phyloP scores from a whole-genome alignment of 2,888 invertebrate species.

The Phragmatobia fuliginosa region DNA sequence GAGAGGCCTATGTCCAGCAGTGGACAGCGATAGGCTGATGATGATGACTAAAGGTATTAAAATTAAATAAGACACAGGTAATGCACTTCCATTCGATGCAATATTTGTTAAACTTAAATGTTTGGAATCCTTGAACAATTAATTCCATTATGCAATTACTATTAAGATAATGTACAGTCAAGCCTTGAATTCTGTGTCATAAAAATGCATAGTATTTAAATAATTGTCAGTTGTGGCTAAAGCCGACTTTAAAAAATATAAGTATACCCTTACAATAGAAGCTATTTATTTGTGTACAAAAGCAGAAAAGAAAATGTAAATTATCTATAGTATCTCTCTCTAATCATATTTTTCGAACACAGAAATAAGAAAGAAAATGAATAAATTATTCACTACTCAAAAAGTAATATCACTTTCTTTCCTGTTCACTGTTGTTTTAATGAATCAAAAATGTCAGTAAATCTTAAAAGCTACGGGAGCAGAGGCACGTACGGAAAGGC shows the following conservation, averaged over 20 bases:
- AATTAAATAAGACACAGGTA: too few species aligned
- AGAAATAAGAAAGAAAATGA: not conserved
- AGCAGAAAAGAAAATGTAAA: not conserved
- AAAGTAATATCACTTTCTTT: slow-evolving; percentile 4
- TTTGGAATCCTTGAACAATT: too few species aligned
- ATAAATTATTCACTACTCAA: slow-evolving; percentile 7
- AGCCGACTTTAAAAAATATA: not conserved
- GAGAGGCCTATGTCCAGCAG: too few species aligned
- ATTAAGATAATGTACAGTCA: not conserved
- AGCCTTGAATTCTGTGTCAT: not conserved
- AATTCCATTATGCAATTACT: not conserved
- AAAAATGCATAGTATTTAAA: not conserved
- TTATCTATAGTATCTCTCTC: not conserved
- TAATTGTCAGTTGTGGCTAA: not conserved
- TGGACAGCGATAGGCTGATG: too few species aligned
- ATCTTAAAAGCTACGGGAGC: slow-evolving; percentile 35
- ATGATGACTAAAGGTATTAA: too few species aligned
- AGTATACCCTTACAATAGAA: not conserved
- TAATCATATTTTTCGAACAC: not conserved
- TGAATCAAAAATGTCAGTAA: slow-evolving; percentile 10
- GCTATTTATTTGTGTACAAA: not conserved
- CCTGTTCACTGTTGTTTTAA: slow-evolving; percentile 9
- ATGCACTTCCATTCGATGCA: too few species aligned
- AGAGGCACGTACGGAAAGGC: slow-evolving; percentile 19
- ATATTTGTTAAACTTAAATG: too few species aligned